phyloP scores from a whole-genome alignment of 2,888 invertebrate species.

The Perizoma flavofasciatum region DNA sequence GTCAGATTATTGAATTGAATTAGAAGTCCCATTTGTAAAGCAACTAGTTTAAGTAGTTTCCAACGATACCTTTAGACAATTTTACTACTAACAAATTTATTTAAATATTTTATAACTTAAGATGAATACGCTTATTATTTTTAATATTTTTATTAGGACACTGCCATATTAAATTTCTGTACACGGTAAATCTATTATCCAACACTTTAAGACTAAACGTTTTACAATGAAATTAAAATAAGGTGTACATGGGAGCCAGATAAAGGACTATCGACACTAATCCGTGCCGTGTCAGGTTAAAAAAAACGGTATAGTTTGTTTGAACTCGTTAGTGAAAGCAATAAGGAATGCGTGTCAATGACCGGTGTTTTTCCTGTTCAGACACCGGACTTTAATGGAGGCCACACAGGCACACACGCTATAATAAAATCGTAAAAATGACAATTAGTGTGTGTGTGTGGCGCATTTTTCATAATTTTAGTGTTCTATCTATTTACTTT shows the following conservation, averaged over 20 bases:
- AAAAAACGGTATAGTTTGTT: too few species aligned
- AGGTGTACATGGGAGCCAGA: too few species aligned
- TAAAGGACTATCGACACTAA: too few species aligned
- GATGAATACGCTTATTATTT: conserved; percentile 75
- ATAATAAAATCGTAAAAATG: not conserved
- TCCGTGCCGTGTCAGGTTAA: too few species aligned
- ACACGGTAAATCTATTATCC: conserved; percentile 9
- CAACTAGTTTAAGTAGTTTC: conserved; percentile 5
- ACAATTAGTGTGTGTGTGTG: not conserved
- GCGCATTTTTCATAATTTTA: not conserved
- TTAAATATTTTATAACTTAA: conserved; percentile 32
- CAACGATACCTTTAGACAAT: conserved; percentile 42
- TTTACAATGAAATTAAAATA: not conserved
- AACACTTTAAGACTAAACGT: conserved; percentile 8
- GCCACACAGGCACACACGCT: not conserved
- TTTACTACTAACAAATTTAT: conserved; percentile 36
- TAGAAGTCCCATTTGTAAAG: not conserved
- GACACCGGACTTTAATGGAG: not conserved
- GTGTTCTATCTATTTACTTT: not conserved
- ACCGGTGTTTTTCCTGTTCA: too few species aligned
- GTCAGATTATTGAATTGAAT: too few species aligned
- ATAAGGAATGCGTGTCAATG: too few species aligned
- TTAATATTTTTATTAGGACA: conserved; percentile 62
- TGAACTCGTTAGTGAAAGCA: too few species aligned
- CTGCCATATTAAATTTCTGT: conserved; percentile 66